Percentiles rank a stretch among this genome's conserved stretches.
Conservation (phyloP, 1,140 invertebrate genomes). For the Dendroctonus ponderosae region DNA sequence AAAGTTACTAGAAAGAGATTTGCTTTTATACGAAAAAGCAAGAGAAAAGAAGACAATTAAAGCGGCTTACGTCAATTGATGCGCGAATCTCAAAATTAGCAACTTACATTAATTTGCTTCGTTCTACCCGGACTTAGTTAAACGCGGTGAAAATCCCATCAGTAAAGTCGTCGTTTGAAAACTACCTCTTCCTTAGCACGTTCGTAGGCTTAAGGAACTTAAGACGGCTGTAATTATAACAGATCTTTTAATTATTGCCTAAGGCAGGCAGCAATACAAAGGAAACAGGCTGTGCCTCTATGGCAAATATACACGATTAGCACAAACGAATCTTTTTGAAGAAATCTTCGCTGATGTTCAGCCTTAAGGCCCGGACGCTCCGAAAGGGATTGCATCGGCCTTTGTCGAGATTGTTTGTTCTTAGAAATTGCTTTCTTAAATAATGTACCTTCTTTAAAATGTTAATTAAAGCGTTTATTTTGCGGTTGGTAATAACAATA, state of each 20-base stretch:
- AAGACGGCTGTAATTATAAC: slow-evolving; percentile 28
- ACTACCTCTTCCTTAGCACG: slow-evolving; percentile 29
- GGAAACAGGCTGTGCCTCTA: slow-evolving; percentile 27
- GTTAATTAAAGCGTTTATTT: slow-evolving; percentile 27
- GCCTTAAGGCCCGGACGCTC: slow-evolving; percentile 17
- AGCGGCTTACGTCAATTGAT: slow-evolving; percentile 19
- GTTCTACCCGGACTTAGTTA: slow-evolving; percentile 25
- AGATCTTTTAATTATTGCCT: slow-evolving; percentile 35
- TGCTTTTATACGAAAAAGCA: slow-evolving; percentile 5
- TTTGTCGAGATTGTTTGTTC: slow-evolving; percentile 24
- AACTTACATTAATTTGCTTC: slow-evolving; percentile 28
- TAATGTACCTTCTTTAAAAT: slow-evolving; percentile 23
- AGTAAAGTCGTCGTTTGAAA: slow-evolving; percentile 25
- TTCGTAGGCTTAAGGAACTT: slow-evolving; percentile 22
- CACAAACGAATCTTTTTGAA: slow-evolving; percentile 27
- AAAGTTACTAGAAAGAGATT: not conserved
- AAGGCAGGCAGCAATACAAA: slow-evolving; percentile 23
- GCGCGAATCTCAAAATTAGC: slow-evolving; percentile 21
- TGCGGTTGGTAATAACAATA: slow-evolving; percentile 3
- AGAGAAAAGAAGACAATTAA: slow-evolving; percentile 18
- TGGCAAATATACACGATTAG: slow-evolving; percentile 25
- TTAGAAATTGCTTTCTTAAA: slow-evolving; percentile 27
- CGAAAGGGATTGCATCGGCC: slow-evolving; percentile 19
- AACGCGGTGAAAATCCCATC: slow-evolving; percentile 27
- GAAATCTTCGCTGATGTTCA: slow-evolving; percentile 23